Conservation (phyloP, 2,113 vertebrate genomes). For the Oophaga pumilio region DNA sequence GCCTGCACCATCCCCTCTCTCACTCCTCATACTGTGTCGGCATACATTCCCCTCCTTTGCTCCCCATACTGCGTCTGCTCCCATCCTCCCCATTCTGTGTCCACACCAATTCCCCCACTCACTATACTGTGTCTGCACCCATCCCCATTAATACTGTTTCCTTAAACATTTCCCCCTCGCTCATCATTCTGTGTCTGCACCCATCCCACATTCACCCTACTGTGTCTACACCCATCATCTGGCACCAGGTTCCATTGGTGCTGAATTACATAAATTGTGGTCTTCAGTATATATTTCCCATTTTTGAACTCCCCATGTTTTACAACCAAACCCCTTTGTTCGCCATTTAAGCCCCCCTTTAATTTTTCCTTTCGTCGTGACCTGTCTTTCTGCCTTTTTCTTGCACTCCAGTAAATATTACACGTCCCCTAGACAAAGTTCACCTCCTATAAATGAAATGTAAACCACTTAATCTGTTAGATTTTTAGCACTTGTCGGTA, state of each 20-base stretch:
- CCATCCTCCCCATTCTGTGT: too few relatives aligned
- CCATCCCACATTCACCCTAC: too few relatives aligned
- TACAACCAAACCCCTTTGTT: background rate
- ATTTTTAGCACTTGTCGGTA: constrained; percentile 93
- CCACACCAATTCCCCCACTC: too few relatives aligned
- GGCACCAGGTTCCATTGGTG: background rate
- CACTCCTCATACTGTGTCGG: too few relatives aligned
- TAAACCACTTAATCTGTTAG: constrained; percentile 95
- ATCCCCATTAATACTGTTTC: too few relatives aligned
- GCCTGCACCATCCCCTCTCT: too few relatives aligned
- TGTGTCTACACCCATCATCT: background rate
- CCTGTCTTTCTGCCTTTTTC: background rate
- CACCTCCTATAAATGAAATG: constrained; percentile 86
- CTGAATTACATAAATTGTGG: background rate
- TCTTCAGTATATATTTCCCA: background rate
- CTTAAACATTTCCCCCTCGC: too few relatives aligned
- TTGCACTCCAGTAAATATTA: constrained; percentile 9
- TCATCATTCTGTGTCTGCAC: too few relatives aligned
- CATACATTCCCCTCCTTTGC: too few relatives aligned
- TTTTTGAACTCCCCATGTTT: background rate
- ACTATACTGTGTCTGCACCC: too few relatives aligned
- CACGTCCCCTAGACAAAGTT: constrained; percentile 81
- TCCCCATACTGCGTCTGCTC: too few relatives aligned
- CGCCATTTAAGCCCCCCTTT: background rate
- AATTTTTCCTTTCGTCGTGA: background rate